Evolutionary conservation across 1,140 invertebrate genomes (phyloP), one percentile per base, ranked within the genome.

Genomic region (Centruroides vittatus): DNA sequence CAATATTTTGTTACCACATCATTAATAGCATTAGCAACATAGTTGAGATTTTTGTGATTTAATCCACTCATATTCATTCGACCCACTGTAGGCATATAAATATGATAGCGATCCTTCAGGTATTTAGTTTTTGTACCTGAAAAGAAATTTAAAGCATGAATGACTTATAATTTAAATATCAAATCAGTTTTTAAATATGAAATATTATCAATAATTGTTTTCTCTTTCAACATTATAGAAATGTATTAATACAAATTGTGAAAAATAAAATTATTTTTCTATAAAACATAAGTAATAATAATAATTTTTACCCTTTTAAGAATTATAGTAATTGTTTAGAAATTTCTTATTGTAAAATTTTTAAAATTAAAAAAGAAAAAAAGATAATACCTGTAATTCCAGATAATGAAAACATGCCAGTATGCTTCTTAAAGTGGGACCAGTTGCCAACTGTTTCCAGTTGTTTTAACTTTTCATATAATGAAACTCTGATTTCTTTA

Each of bases 391-490:
- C 61, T 82, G 74, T 86, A 5, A 98, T 79, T 36, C 95, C 95
- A 47, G 93, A 98, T 74, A 92, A 98, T 1, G 89, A 95, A 76
- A 98, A 98, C 88, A 98, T 94, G 66, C 95, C 95, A 73, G 93
- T 97, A 78, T 98, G 94, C 53, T 84, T 78, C 3, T 87, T 86
- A 67, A 99, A 93, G 73, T 98, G 94, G 66, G 91, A 84, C 95
- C 95, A 98, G 63, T 74, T 84, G 62, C 93, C 93, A 13, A 93
- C 91, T 0, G 93, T 94, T 55, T 81, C 82, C 50, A 95, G 70
- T n/a, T 75, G 72, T 69, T 81, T 77, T 35, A 98, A 76, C 70
- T 85, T 86, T 36, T 86, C 79, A 64, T 85, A 80, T 10, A 99
- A 76, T 12, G 81, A 79, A 65, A 78, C 73, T 67, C 95, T 82